phyloP scores from a whole-genome alignment of 2,888 invertebrate genomes.

The Hymenopus coronatus region DNA sequence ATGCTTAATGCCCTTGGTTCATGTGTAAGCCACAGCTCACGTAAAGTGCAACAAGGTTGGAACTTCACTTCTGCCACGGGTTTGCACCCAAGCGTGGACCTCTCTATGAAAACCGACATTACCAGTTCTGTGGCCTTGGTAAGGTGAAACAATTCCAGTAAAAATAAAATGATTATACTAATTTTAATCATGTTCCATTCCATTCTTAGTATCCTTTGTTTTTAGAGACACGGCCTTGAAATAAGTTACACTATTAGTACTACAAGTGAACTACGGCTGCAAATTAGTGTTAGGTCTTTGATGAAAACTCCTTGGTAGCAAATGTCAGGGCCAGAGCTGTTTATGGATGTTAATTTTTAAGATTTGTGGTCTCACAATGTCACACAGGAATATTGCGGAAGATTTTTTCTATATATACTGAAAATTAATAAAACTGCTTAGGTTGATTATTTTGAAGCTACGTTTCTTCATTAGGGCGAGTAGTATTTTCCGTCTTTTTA shows the following conservation, averaged over 20 bases:
- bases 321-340: too few relatives aligned
- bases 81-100: background rate
- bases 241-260: background rate
- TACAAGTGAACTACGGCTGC: background rate
- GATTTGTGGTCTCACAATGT: too few relatives aligned
- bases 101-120: background rate
- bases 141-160: constrained; percentile 2
- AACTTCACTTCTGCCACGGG: background rate
- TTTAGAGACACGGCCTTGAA: constrained; percentile 1
- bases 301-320: too few relatives aligned
- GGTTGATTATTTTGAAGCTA: too few relatives aligned
- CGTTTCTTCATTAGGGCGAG: too few relatives aligned
- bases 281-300: too few relatives aligned
- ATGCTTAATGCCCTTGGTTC: background rate
- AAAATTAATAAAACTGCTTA: too few relatives aligned
- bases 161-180: constrained; percentile 21
- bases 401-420: too few relatives aligned
- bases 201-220: constrained; percentile 13
- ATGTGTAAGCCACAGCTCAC: background rate
- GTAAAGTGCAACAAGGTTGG: background rate
- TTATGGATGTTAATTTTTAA: too few relatives aligned
- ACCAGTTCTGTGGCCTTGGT: constrained; percentile 2
- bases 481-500: background rate
- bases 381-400: too few relatives aligned
- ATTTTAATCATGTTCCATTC: constrained; percentile 8